phyloP scores from a whole-genome alignment of 1,140 invertebrate genomes.

The Elysia chlorotica region DNA sequence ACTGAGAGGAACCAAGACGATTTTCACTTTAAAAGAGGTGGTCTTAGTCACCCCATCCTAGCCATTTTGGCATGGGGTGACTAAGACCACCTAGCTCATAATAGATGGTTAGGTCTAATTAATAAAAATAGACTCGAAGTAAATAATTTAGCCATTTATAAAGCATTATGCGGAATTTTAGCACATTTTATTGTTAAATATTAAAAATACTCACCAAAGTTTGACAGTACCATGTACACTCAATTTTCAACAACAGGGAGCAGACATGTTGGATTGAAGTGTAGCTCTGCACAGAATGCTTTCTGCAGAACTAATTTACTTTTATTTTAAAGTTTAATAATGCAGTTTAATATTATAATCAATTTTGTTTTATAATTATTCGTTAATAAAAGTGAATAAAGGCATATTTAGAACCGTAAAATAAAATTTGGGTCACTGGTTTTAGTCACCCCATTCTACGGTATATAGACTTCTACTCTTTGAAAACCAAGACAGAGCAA shows the following conservation, averaged over 20 bases:
- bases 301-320: constrained; percentile 1
- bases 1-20: not conserved
- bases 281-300: constrained; percentile 1
- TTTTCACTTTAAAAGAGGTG: not conserved
- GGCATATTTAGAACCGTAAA: too few species aligned
- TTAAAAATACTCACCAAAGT: not conserved
- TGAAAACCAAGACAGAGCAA: too few species aligned
- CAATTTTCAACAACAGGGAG: not conserved
- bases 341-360: too few species aligned
- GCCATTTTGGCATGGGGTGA: not conserved
- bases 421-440: too few species aligned
- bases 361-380: too few species aligned
- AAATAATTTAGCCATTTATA: not conserved
- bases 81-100: not conserved
- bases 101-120: not conserved
- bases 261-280: constrained; percentile 2
- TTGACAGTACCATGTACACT: not conserved
- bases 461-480: too few species aligned
- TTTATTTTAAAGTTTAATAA: too few species aligned
- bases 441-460: too few species aligned
- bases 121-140: not conserved
- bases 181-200: not conserved
- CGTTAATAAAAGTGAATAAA: too few species aligned
- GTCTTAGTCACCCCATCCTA: not conserved
- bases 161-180: not conserved